Percentiles rank a stretch among this genome's conserved stretches.
phyloP scores from a whole-genome alignment of 1,140 invertebrate species.

The Pemphigus obesinymphae region DNA sequence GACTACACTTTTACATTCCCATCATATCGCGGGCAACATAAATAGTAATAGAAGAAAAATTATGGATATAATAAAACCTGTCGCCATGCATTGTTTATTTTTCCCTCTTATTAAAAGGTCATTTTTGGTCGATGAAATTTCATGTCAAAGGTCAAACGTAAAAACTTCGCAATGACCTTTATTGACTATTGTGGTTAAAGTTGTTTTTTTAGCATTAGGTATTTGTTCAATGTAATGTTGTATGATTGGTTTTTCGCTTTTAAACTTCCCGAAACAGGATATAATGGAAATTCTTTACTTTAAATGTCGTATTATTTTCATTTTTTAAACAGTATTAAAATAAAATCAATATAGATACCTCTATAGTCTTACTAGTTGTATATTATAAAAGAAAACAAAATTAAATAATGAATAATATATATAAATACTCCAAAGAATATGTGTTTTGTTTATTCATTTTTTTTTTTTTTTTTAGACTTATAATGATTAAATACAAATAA shows the following conservation, averaged over 20 bases:
- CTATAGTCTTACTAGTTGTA: too few species aligned
- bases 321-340: too few species aligned
- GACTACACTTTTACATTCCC: not conserved
- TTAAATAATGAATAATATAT: too few species aligned
- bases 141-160: slow-evolving; percentile 1
- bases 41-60: not conserved
- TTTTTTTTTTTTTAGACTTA: too few species aligned
- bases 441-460: too few species aligned
- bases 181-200: not conserved
- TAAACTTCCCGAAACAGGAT: too few species aligned
- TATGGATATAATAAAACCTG: slow-evolving; percentile 9
- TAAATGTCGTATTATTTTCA: not conserved
- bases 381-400: too few species aligned
- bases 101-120: slow-evolving; percentile 22
- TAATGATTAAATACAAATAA: too few species aligned
- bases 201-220: not conserved
- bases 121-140: slow-evolving; percentile 3
- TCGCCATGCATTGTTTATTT: slow-evolving; percentile 13
- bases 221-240: not conserved
- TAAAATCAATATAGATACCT: too few species aligned
- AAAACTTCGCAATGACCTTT: slow-evolving; percentile 1
- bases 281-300: not conserved
- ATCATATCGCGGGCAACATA: not conserved
- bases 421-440: too few species aligned
- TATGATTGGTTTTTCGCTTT: slow-evolving; percentile 2